phyloP scores from a whole-genome alignment of 2,797 vertebrate genomes.

The Sebastes oblongus region DNA sequence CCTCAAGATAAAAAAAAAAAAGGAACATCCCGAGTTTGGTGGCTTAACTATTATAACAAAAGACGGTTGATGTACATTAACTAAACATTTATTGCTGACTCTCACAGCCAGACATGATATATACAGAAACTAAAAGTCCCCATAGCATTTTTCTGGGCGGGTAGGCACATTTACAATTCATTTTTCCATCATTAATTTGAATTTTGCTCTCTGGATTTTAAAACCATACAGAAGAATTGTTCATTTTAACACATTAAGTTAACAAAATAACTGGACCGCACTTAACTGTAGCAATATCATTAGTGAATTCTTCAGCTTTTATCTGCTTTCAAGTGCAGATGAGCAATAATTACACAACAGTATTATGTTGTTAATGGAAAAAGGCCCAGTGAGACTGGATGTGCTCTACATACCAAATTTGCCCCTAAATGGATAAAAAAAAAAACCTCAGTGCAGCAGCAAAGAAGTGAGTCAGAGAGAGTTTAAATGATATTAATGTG shows the following conservation, averaged over 20 bases:
- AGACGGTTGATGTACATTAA: conserved; percentile 16
- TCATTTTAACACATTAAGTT: not conserved
- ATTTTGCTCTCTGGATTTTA: not conserved
- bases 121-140: not conserved
- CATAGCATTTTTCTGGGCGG: not conserved
- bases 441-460: not conserved
- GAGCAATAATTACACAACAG: conserved; percentile 60
- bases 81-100: conserved; percentile 2
- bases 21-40: conserved; percentile 4
- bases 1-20: conserved; percentile 32
- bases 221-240: not conserved
- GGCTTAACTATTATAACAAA: conserved; percentile 19
- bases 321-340: conserved; percentile 59
- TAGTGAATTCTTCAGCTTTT: conserved; percentile 13
- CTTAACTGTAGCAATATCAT: conserved; percentile 13
- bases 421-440: not conserved
- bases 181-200: not conserved
- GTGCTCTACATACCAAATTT: conserved; percentile 44
- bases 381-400: conserved; percentile 40
- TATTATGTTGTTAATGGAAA: conserved; percentile 50
- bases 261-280: conserved; percentile 10
- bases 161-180: not conserved
- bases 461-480: conserved; percentile 13
- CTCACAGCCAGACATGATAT: not conserved
- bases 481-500: conserved; percentile 57